Base-by-base conservation (phyloP, 2,888 invertebrate genomes). In the Synanthedon andrenaeformis region DNA sequence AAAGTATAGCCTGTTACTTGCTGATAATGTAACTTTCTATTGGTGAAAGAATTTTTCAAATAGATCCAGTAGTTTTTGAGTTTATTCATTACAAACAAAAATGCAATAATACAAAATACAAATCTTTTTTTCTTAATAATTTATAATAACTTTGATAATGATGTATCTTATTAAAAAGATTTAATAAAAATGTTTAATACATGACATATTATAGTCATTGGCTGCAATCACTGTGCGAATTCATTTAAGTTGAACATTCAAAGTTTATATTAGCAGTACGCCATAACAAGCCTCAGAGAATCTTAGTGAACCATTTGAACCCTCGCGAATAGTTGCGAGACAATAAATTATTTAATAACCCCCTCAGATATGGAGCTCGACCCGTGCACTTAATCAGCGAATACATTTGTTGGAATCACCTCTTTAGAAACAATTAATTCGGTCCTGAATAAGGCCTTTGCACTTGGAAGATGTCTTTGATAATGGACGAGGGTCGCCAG, bases 271-370 rank as follows among this genome's bases (percentile, higher is more conserved):
- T 63, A 62, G 73, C 74, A 75, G 75, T 79, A 76, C 74, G 70
- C 70, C 66, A 45, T 45, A 45, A 45, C 75, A 74, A 71, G 74
- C 72, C 74, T 79, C 64, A 68, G 72, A 67, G 65, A 81, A 82
- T 82, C 80, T 82, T 82, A 72, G 71, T 68, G 62, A 66, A 73
- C 73, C 76, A 72, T 76, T 79, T 66, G 74, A 76, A 69, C 72
- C 79, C 76, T 77, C 71, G 69, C 76, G 74, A 77, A 79, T 81
- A 83, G 81, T 79, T 75, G 69, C 70, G 70, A 79, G 76, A 84
- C 83, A 84, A 84, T 84, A 85, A 85, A 86, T 86, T 84, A 82
- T 84, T 80, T 83, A 81, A 82, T 84, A 83, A 81, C 82, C 45
- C 45, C 84, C 72, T 71, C 67, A 63, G 70, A 70, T 73, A 66